A percentile compares a stretch with the other conserved stretches of the same genome.
phyloP scores from a whole-genome alignment of 1,140 invertebrate genomes.

The Papilio aristodemus region DNA sequence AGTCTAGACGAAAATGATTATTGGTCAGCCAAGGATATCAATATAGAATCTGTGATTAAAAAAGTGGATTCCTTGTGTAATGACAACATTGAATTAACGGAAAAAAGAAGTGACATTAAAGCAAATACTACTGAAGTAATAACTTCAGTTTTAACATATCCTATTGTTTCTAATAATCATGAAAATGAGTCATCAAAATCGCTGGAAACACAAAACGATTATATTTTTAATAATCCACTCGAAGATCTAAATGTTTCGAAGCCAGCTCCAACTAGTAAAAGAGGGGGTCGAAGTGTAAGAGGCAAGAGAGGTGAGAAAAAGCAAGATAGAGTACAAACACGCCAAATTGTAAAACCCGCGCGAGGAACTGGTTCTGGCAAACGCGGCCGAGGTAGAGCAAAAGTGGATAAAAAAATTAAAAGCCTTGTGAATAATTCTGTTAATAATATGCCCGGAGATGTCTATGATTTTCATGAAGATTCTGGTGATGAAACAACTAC shows the following conservation, averaged over 20 bases:
- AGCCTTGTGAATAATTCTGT: constrained; percentile 72
- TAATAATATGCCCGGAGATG: constrained; percentile 83
- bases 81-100: constrained; percentile 57
- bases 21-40: constrained; percentile 88
- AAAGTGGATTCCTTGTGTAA: constrained; percentile 84
- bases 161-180: constrained; percentile 15
- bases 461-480: constrained; percentile 92
- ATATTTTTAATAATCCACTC: constrained; percentile 12
- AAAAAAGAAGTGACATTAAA: constrained; percentile 38
- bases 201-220: constrained; percentile 15
- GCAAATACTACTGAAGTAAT: constrained; percentile 39
- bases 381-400: constrained; percentile 78
- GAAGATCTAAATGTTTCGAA: constrained; percentile 23
- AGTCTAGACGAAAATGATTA: constrained; percentile 85
- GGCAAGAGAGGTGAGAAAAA: constrained; percentile 79
- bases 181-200: constrained; percentile 14
- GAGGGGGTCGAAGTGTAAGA: constrained; percentile 79
- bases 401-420: constrained; percentile 81
- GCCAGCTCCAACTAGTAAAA: constrained; percentile 52
- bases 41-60: constrained; percentile 89
- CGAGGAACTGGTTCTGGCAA: constrained; percentile 76
- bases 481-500: constrained; percentile 85
- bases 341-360: constrained; percentile 81
- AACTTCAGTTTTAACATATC: constrained; percentile 25
- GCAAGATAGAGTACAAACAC: constrained; percentile 77